Evolutionary conservation across 2,888 invertebrate genomes (phyloP).

Genomic region (Acleris cristana): DNA sequence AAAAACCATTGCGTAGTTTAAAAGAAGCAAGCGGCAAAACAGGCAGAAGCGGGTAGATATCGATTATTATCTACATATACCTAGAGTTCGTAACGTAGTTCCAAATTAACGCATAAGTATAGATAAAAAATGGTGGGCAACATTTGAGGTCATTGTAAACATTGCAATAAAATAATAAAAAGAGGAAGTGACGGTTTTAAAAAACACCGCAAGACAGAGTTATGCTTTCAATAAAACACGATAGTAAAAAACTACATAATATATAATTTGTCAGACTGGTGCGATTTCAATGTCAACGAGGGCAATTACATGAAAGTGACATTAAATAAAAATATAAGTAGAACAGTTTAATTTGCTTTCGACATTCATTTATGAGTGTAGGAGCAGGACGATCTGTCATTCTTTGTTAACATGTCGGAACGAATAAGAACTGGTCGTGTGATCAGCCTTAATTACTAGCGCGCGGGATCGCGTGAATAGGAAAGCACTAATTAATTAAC

Average conservation of each 20-base stretch:
- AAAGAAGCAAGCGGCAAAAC: no score
- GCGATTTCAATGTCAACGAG: constrained; percentile 22
- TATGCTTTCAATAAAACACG: constrained; percentile 14
- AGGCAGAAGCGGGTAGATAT: no score
- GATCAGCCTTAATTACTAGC: constrained; percentile 58
- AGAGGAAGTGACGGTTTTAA: neutral
- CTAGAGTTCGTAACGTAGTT: no score
- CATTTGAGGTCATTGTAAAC: no score
- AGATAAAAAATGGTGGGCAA: no score
- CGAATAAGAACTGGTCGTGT: constrained; percentile 60
- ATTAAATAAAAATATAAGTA: constrained; percentile 19
- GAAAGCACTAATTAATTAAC: constrained; percentile 63
- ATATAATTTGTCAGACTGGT: constrained; percentile 23
- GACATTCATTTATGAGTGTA: constrained; percentile 18
- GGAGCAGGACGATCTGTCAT: constrained; percentile 25
- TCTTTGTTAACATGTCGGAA: constrained; percentile 44
- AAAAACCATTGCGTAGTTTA: no score
- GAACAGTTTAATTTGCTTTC: constrained; percentile 22
- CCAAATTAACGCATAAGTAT: no score
- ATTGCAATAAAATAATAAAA: no score
- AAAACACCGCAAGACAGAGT: constrained; percentile 1
- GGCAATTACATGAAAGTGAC: constrained; percentile 22
- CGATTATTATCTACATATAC: no score
- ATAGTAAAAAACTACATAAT: constrained; percentile 16
- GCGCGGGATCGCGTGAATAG: constrained; percentile 57